Base-by-base conservation (phyloP, 2,888 invertebrate species). In the Fissipunctia ypsillon region DNA sequence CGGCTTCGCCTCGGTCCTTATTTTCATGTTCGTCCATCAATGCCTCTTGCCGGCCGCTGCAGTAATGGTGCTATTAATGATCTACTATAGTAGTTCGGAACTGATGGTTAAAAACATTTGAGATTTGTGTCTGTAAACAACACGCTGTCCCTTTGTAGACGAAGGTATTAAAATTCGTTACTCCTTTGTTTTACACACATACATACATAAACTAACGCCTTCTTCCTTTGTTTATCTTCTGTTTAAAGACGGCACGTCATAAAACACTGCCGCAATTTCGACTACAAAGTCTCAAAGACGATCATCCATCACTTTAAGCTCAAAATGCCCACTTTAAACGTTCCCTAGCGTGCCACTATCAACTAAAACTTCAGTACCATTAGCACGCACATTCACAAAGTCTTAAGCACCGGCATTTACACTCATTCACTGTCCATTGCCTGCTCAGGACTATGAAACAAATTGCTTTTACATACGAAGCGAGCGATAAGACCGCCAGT, bases 341-440 rank as follows among this genome's bases (percentile, higher is more conserved):
- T 66, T 60, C 25, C 16, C 61, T 70, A 64, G 41, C 73, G 52
- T 65, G 67, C 28, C 38, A 57, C 19, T 60, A 10, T 38, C 60
- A 28, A 50, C 48, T 57, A 65, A 81, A 82, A 48, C 66, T 48
- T 69, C 28, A 69, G 25, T 3, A 19, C 70, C 66, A 71, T 70
- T 78, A 48, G 31, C 60, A 66, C 50, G 35, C 54, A 66, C 28
- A 48, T 64, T 50, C 67, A 31, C 22, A 79, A 59, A 67, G 64
- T 1, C 41, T n/a, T 70, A 56, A 67, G 64, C 3, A 57, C 72
- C 19, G 57, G 31, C 59, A 48, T 19, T 59, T 28, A 60, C 56
- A 69, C 60, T 79, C 52, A 79, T 64, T 83, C 65, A 70, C 66
- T 70, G 57, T 66, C 73, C 83, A 83, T 78, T 73, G 72, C 72